These are phyloP conservation scores for Temnothorax rugatulus DNA, from an alignment of 2,888 invertebrate species.

Conservation along the genomic window DNA sequence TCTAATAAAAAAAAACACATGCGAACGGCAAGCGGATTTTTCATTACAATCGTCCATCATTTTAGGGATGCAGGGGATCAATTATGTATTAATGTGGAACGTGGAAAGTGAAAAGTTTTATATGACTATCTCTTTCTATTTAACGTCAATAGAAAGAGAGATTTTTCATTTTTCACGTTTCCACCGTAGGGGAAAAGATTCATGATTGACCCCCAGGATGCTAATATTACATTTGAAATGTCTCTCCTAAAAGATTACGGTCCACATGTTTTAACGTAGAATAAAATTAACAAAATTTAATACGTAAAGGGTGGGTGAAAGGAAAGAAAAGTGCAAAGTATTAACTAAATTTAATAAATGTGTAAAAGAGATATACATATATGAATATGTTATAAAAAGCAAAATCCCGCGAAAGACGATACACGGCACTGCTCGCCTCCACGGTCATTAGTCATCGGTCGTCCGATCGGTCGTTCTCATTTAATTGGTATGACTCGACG, in stretches of 20 bases:
- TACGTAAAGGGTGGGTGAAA: background rate
- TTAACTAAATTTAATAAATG: background rate
- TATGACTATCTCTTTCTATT: too few relatives aligned
- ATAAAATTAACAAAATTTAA: background rate
- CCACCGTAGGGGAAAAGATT: too few relatives aligned
- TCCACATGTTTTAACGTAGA: background rate
- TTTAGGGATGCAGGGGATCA: background rate
- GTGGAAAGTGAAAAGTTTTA: too few relatives aligned
- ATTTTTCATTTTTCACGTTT: too few relatives aligned
- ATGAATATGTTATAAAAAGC: background rate
- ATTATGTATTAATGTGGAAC: too few relatives aligned
- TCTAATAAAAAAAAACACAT: slow-evolving; percentile 50
- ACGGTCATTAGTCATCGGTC: slow-evolving; percentile 21
- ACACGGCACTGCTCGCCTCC: background rate
- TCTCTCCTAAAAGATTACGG: background rate
- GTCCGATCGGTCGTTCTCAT: slow-evolving; percentile 7
- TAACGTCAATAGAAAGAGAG: too few relatives aligned
- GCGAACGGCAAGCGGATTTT: slow-evolving; percentile 10
- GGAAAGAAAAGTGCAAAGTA: background rate
- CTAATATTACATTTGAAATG: background rate
- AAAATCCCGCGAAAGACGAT: background rate
- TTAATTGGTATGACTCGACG: slow-evolving; percentile 2
- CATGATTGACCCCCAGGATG: too few relatives aligned
- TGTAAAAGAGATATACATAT: background rate
- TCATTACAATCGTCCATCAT: background rate